These are phyloP conservation scores for Pipistrellus kuhlii DNA, from an alignment of 2,797 vertebrate species.

Conservation along the genomic window DNA sequence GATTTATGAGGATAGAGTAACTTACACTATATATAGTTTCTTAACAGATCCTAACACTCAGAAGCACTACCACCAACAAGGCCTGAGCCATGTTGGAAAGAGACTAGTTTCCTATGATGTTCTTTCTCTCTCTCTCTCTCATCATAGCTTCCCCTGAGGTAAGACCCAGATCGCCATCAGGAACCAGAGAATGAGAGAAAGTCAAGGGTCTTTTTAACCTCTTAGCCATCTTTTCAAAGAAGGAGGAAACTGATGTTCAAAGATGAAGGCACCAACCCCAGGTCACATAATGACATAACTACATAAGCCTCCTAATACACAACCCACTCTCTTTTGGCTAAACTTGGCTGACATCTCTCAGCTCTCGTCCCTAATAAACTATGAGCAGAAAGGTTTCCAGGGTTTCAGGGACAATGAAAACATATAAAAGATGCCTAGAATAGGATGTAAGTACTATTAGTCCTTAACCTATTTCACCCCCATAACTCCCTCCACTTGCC, in stretches of 20 bases:
- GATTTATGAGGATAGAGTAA: background rate
- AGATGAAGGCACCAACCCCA: background rate
- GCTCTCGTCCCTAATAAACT: background rate
- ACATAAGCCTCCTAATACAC: background rate
- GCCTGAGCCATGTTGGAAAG: background rate
- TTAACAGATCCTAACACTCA: background rate
- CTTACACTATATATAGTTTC: background rate
- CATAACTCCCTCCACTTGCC: background rate
- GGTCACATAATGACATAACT: background rate
- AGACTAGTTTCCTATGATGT: background rate
- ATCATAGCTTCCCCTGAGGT: background rate
- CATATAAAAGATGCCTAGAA: background rate
- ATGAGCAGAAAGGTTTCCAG: background rate
- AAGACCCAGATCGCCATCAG: background rate
- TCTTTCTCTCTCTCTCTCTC: background rate
- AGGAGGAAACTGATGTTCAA: background rate
- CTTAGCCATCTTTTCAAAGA: background rate
- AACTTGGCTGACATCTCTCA: background rate
- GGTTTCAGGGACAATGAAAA: background rate
- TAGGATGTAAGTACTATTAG: background rate
- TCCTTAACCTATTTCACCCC: background rate
- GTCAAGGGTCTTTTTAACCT: background rate
- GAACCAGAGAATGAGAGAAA: conserved; percentile 2
- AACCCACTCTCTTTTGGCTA: background rate
- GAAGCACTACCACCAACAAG: background rate